Base-by-base conservation (phyloP, 2,113 vertebrate genomes). In the Catharus minimus region DNA sequence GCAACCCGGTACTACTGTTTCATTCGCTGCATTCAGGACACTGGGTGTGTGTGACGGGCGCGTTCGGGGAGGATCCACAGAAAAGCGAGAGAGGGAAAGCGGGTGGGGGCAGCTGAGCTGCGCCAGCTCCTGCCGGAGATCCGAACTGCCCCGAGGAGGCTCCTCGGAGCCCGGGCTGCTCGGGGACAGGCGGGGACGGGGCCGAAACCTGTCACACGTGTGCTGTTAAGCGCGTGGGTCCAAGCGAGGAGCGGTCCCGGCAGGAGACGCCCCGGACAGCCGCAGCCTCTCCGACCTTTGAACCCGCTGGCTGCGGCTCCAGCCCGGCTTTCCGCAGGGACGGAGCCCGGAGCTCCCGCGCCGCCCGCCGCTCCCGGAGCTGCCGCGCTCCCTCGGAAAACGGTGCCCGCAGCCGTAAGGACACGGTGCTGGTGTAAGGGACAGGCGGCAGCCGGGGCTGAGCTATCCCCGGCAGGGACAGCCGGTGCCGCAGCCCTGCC, bases 341-440 rank as follows among this genome's bases (percentile, higher is more conserved):
- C 13, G 8, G 81, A 36, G 62, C 9, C 4, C 0, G 19, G 58
- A 5, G 10, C 58, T 5, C 8, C 62, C 28, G 27, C 62, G 24
- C 68, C 39, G 43, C 32, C 13, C 43, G 21, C 38, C 32, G 38
- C 81, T 19, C 43, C 56, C 39, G 12, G 39, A 14, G 58, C 44
- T 44, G 65, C 44, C 4, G 58, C 55, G 62, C 55, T 33, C 49
- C 36, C 39, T 9, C 44, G 33, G 49, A 1, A 61, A 78, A 15
- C 14, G 27, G 38, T 1, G 12, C 36, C 38, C 7, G 21, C 13
- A 0, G 0, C 43, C 13, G 2, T 6, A 24, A 16, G 19, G 47
- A 4, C 62, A 0, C 36, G 6, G 38, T 4, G 27, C 0, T 39
- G 26, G 36, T 2, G 11, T 0, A 3, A 21, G 55, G 6, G 27